Evolutionary conservation across 2,113 vertebrate genomes (phyloP).

Genomic region (Cariama cristata): DNA sequence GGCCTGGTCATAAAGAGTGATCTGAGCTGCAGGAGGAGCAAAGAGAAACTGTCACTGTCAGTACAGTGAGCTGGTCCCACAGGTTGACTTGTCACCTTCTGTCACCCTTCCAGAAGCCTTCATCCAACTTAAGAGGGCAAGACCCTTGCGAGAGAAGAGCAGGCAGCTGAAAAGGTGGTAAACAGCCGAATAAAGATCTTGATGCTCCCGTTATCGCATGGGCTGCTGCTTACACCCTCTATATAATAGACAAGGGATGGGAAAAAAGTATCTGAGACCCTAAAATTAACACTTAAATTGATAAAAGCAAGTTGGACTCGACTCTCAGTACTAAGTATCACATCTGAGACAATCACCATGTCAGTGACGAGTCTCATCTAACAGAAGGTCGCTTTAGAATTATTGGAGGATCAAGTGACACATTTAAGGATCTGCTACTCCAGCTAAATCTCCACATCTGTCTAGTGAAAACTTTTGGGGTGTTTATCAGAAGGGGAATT

Average conservation of each 20-base stretch:
- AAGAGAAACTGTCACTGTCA: background rate
- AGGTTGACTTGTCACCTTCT: background rate
- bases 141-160: background rate
- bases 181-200: background rate
- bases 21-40: background rate
- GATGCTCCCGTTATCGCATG: fast-evolving
- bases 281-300: background rate
- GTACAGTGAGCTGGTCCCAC: background rate
- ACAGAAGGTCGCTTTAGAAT: background rate
- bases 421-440: background rate
- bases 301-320: background rate
- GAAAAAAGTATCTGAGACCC: background rate
- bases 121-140: background rate
- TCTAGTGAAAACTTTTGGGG: background rate
- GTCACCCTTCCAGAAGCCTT: background rate
- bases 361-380: background rate
- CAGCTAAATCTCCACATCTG: background rate
- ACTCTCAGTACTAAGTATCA: background rate
- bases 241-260: background rate
- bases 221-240: background rate
- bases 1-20: background rate
- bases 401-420: background rate
- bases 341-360: background rate
- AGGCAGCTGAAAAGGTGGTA: background rate
- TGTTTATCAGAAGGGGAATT: constrained; percentile 2